Percentiles rank a stretch among this genome's conserved stretches.
phyloP scores from a whole-genome alignment of 2,797 vertebrate species.

The Etheostoma nigrum region DNA sequence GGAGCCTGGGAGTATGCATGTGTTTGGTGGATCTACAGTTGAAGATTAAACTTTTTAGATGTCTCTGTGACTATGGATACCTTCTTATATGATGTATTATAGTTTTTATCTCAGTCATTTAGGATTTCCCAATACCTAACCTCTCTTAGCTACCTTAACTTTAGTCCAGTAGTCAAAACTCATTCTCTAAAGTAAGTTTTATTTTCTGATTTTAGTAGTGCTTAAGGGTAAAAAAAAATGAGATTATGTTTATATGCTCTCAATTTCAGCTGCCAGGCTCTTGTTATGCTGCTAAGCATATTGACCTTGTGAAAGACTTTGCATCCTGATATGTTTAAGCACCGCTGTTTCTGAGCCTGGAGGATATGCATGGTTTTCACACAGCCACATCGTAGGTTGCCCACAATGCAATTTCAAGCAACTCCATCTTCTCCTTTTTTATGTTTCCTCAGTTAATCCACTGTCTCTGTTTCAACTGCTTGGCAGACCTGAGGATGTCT shows the following conservation, averaged over 20 bases:
- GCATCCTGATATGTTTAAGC: constrained; percentile 45
- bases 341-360: constrained; percentile 36
- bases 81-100: not conserved
- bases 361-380: constrained; percentile 29
- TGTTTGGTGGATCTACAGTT: too few species aligned
- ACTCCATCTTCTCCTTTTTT: constrained; percentile 13
- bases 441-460: not conserved
- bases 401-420: constrained; percentile 5
- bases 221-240: constrained; percentile 2
- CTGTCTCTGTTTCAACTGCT: constrained; percentile 10
- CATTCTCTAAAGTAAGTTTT: constrained; percentile 17
- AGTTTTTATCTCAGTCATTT: not conserved
- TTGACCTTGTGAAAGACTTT: constrained; percentile 62
- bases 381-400: not conserved
- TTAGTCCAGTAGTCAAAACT: not conserved
- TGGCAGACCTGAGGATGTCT: constrained; percentile 27
- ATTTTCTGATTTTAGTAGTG: not conserved
- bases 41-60: too few species aligned
- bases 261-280: constrained; percentile 33
- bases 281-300: constrained; percentile 45
- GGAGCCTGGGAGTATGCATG: too few species aligned
- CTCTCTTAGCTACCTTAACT: not conserved
- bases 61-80: not conserved
- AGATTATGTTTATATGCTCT: constrained; percentile 31
- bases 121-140: not conserved